Base-by-base conservation (phyloP, 2,888 invertebrate genomes). In the Leptopilina syphax region DNA sequence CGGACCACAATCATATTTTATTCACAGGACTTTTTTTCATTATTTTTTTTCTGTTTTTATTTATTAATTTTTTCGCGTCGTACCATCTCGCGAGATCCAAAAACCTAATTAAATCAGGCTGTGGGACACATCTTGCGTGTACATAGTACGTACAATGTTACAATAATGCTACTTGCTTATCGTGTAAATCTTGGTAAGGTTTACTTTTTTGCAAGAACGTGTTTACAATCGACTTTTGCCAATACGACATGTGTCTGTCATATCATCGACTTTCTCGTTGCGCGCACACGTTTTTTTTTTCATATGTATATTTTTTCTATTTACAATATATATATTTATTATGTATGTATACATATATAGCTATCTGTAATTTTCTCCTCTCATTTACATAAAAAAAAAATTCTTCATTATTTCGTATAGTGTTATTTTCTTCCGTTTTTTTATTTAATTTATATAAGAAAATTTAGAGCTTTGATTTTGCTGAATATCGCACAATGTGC, bases 171-270 rank as follows among this genome's bases (percentile, higher is more conserved):
- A 84, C 83, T 34, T 83, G 82, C 81, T 86, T 84, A 82, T 80
- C 83, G 81, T 84, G 84, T 83, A 85, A 86, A 85, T 67, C 80
- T 83, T 85, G 86, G 82, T 86, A 84, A 34, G 82, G 82, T 85
- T 83, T 83, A 85, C 80, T 47, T 34, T 47, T 34, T 34, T 81
- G 82, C 83, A 84, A 83, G 85, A 83, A 85, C 84, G 86, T 85
- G 79, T 85, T 34, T 34, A 87, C 86, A 50, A 85, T 85, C 85
- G 83, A 87, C 81, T 85, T 34, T 34, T 84, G 81, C 65, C 79
- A 34, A 18, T 34, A 10, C 50, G 50, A 85, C 82, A 77, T 78
- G 60, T 9, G 34, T 60, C 79, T 79, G 66, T 3, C 34, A 34
- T 34, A 34, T 34, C 34, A 78, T 83, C 54, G 44, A 77, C 67